These are phyloP conservation scores for Ophiodon elongatus DNA, from an alignment of 2,113 vertebrate species.

Conservation along the genomic window DNA sequence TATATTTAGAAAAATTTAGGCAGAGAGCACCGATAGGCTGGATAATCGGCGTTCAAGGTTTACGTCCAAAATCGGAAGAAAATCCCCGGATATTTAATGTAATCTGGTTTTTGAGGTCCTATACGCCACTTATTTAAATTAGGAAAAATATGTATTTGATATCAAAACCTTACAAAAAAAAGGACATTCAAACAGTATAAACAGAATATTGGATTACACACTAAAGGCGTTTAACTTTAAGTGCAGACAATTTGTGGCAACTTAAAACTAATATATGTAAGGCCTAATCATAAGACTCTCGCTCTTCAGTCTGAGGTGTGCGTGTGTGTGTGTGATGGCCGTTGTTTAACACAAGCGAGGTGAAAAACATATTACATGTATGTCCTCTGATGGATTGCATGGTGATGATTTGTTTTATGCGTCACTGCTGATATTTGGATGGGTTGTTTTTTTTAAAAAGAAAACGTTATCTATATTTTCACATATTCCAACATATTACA, in stretches of 20 bases:
- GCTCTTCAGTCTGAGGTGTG: background rate
- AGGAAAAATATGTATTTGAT: background rate
- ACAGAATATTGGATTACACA: background rate
- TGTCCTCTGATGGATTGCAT: background rate
- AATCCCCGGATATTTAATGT: background rate
- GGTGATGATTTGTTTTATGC: background rate
- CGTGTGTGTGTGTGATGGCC: slow-evolving; percentile 26
- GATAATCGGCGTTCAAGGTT: background rate
- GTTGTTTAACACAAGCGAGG: background rate
- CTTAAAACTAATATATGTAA: background rate
- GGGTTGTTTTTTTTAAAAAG: background rate
- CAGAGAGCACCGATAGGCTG: background rate
- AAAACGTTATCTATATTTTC: background rate
- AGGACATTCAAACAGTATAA: background rate
- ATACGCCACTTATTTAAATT: background rate
- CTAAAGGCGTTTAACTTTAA: background rate
- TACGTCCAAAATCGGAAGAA: background rate
- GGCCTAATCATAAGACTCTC: background rate
- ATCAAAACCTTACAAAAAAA: background rate
- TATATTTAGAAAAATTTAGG: background rate
- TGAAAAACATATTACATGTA: background rate
- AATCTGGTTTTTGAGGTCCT: background rate
- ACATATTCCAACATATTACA: background rate
- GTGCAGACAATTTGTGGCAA: too few species aligned
- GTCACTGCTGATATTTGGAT: background rate